Base-by-base conservation (phyloP, 2,888 invertebrate genomes). In the Agrochola lota region DNA sequence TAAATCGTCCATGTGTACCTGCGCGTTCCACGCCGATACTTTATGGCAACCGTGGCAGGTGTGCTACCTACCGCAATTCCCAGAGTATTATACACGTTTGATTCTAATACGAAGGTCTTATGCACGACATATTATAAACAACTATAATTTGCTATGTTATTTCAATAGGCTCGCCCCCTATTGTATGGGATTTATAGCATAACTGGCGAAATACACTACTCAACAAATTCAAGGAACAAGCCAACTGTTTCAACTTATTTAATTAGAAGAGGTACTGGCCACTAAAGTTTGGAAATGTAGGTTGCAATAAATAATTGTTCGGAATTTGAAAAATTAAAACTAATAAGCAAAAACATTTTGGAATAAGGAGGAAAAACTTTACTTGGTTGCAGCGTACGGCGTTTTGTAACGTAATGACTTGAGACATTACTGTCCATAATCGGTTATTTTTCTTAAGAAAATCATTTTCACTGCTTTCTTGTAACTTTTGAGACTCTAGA, bases 1-100 rank as follows among this genome's bases (percentile, higher is more conserved):
- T 57, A 49, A 62, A 74, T 59, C 57, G n/a, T 43, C 43, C 46
- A 68, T 68, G 57, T 69, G 40, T 72, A 64, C 71, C n/a, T 63
- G 30, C 15, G 62, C 66, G 57, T 73, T 73, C 23, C 59, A 59
- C 52, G 15, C 35, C 57, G 23, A 73, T 75, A 81, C 67, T 62
- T 73, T 71, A 71, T 68, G 40, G 62, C 26, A n/a, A 57, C n/a
- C 20, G 57, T 69, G 70, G 9, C 77, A 80, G 74, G 59, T 83
- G 77, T 49, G 66, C 66, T 63, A 46, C 52, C 35, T 52, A 72
- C 66, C 30, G n/a, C 40, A 43, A 46, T 71, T 57, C 59, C 62
- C 46, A 71, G 55, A 62, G 69, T 71, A 72, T 69, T 74, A 60
- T 40, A 70, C 64, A 71, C 55, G 40, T 75, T 75, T 83, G 57